A percentile compares a stretch with the other conserved stretches of the same genome.
Conservation (phyloP, 2,888 invertebrate genomes). For the Catocala fraxini region DNA sequence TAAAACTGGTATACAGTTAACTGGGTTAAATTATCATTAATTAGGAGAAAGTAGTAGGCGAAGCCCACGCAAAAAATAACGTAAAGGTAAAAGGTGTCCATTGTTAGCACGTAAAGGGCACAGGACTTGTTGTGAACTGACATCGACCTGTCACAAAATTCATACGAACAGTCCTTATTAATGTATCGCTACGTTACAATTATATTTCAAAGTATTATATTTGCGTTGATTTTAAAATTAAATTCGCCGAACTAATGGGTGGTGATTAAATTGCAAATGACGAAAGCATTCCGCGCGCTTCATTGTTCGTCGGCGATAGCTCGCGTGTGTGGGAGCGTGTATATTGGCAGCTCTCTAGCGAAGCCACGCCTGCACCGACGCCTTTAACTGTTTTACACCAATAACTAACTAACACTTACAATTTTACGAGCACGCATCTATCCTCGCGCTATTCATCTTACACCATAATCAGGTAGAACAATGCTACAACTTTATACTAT, state of each 20-base stretch:
- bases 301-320: neutral
- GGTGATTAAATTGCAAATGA: constrained; percentile 30
- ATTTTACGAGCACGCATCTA: constrained; percentile 14
- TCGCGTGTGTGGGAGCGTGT: constrained; percentile 24
- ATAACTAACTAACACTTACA: constrained; percentile 31
- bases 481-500: constrained; percentile 9
- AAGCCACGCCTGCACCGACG: constrained; percentile 41
- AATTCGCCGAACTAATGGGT: constrained; percentile 9
- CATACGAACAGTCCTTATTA: neutral
- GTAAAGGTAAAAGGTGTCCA: constrained; percentile 49
- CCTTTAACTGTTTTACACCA: constrained; percentile 30
- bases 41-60: constrained; percentile 75
- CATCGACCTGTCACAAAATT: constrained; percentile 7
- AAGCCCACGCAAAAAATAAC: constrained; percentile 59
- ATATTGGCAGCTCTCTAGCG: constrained; percentile 21
- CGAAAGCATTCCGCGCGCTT: constrained; percentile 9
- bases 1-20: constrained; percentile 45
- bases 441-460: constrained; percentile 12
- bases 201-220: neutral
- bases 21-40: constrained; percentile 58
- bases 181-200: neutral
- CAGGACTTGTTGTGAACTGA: constrained; percentile 14
- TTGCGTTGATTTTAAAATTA: constrained; percentile 1
- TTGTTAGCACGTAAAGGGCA: constrained; percentile 75
- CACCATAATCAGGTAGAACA: constrained; percentile 8